Percentiles rank a stretch among this genome's conserved stretches.
These are phyloP conservation scores for Otus sunia DNA, from an alignment of 2,113 vertebrate species.

Conservation along the genomic window DNA sequence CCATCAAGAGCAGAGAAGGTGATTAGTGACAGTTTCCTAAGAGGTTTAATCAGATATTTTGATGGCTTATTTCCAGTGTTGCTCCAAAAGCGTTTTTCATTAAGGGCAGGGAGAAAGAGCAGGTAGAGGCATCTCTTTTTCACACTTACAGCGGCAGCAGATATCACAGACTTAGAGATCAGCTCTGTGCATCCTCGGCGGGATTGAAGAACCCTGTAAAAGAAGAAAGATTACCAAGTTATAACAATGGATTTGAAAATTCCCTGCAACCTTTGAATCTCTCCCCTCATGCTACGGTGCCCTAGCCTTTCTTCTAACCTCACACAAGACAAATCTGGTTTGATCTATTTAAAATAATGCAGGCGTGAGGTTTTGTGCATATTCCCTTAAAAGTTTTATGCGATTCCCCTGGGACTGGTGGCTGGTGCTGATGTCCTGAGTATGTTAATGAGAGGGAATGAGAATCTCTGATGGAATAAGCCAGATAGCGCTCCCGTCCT, in stretches of 20 bases:
- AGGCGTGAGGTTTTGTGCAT: not conserved
- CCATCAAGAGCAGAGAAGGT: constrained; percentile 30
- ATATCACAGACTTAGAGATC: not conserved
- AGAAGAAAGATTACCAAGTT: not conserved
- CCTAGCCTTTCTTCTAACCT: not conserved
- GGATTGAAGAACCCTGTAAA: not conserved
- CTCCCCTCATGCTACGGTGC: not conserved
- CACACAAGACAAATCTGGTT: not conserved
- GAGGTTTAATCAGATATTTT: constrained; percentile 47
- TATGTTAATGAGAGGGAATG: not conserved
- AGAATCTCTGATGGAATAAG: not conserved
- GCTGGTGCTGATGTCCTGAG: not conserved
- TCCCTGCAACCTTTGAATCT: not conserved
- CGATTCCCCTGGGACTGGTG: not conserved
- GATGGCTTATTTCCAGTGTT: constrained; percentile 41
- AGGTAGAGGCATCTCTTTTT: not conserved
- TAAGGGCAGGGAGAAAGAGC: not conserved
- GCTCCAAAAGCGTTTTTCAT: constrained; percentile 33
- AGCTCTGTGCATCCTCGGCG: not conserved
- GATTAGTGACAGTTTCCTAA: constrained; percentile 54
- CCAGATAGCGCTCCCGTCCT: not conserved
- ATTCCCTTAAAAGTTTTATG: not conserved
- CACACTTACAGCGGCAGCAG: not conserved
- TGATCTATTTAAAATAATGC: not conserved
- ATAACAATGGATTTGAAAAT: not conserved